Evolutionary conservation across 2,797 vertebrate species (phyloP), one percentile per base, ranked within the genome.

Genomic region (Lutjanus campechanus): DNA sequence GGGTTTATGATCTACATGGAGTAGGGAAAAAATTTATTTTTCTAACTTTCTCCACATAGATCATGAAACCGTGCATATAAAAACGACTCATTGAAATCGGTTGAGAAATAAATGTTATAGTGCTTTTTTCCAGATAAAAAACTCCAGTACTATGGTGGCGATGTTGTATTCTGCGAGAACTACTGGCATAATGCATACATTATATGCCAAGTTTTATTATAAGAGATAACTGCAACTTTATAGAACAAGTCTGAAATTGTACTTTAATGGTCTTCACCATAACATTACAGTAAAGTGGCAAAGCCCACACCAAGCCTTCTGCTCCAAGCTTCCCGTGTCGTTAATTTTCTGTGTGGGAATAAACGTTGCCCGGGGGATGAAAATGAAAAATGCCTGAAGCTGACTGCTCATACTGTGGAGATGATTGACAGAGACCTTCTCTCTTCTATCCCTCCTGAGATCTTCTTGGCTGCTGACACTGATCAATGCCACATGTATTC

Each of bases 401-500:
- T 64, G 83, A 85, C 68, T 73, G 73, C 71, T 85, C 63, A 76
- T 61, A 84, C 82, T 83, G 81, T 76, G 53, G 72, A 86, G 65
- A 84, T 86, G 89, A 93, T 79, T 91, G 93, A 92, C 89, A 82
- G 79, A 80, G 82, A 86, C 65, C 80, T 77, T 87, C 77, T 75
- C 83, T 82, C 68, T 79, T 81, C 79, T 20, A 11, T 73, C 79
- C 67, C 82, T 85, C 22, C 73, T 74, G 79, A 84, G 84, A 85
- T 87, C 56, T 73, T 65, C 68, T 63, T 81, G 86, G 85, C 88
- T 81, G 86, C 87, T 73, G 80, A 79, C 70, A 41, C 87, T 95
- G 93, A 94, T 93, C 88, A 93, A 84, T 85, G 78, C 91, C 93
- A 94, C 90, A 93, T 94, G 94, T 87, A 88, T 89, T 87, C 88